These are phyloP conservation scores for Eulemur coronatus DNA, from an alignment of 2,797 vertebrate genomes.

Conservation along the genomic window DNA sequence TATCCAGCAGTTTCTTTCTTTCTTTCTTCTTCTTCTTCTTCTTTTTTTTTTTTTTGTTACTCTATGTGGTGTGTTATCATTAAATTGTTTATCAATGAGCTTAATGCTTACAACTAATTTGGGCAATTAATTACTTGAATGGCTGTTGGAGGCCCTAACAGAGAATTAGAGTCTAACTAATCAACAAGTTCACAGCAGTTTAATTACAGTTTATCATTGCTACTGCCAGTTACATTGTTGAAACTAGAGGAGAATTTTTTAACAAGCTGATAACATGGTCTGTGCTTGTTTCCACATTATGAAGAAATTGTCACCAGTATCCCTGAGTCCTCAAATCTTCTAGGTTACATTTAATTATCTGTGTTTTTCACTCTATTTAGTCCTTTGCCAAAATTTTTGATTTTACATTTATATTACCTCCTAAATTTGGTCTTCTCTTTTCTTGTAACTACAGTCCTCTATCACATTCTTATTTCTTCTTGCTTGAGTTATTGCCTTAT, in stretches of 20 bases:
- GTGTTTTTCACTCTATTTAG: not conserved
- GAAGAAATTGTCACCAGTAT: not conserved
- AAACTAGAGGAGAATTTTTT: not conserved
- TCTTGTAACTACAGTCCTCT: not conserved
- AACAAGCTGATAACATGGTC: not conserved
- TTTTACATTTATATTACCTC: not conserved
- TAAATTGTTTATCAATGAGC: slow-evolving; percentile 32
- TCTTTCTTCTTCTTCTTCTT: not conserved
- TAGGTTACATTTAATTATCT: not conserved
- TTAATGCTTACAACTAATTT: slow-evolving; percentile 49
- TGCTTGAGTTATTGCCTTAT: not conserved
- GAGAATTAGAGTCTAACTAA: slow-evolving; percentile 33
- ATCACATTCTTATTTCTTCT: not conserved
- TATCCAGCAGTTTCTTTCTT: not conserved
- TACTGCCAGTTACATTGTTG: not conserved
- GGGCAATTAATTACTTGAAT: slow-evolving; percentile 38
- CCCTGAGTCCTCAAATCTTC: not conserved
- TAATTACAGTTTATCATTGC: not conserved
- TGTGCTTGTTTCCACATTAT: not conserved
- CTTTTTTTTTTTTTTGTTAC: not conserved
- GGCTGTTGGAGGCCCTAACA: not conserved
- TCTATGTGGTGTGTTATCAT: not conserved
- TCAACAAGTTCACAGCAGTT: slow-evolving; percentile 28
- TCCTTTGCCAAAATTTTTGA: not conserved
- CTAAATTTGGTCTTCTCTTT: not conserved